Evolutionary conservation across 2,113 vertebrate genomes (phyloP).

Genomic region (Noctilio leporinus): DNA sequence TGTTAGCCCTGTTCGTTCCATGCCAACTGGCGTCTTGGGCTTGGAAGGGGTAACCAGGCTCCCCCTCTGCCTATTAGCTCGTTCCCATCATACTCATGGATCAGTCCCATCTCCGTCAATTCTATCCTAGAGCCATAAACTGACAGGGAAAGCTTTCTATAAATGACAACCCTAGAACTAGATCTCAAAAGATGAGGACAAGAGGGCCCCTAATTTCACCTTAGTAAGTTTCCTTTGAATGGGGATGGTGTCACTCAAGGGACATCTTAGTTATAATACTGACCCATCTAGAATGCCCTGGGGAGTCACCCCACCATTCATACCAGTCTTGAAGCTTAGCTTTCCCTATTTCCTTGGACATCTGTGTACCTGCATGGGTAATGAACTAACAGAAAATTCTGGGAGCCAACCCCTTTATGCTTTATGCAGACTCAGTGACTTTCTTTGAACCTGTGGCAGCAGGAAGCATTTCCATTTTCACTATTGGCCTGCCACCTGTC

Average conservation of each 20-base stretch:
- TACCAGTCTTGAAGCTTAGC: background rate
- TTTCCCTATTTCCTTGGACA: background rate
- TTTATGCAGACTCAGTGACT: conserved; percentile 18
- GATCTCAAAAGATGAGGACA: background rate
- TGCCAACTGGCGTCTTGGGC: background rate
- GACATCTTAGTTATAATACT: background rate
- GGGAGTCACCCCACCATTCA: background rate
- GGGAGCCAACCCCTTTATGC: background rate
- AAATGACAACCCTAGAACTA: background rate
- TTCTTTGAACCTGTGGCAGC: conserved; percentile 18
- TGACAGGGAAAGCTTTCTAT: background rate
- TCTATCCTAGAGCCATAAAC: background rate
- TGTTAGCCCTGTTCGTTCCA: background rate
- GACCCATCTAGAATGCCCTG: background rate
- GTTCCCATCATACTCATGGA: background rate
- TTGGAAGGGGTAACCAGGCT: background rate
- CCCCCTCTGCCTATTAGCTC: background rate
- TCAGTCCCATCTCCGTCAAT: background rate
- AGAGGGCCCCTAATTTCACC: background rate
- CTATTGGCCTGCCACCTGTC: conserved; percentile 31
- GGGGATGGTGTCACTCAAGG: background rate
- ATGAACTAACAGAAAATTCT: conserved; percentile 36
- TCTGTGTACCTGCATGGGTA: background rate
- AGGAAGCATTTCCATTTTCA: conserved; percentile 46
- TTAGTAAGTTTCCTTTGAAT: background rate